Evolutionary conservation across 2,888 invertebrate species (phyloP).

Genomic region (Argynnis bischoffii): DNA sequence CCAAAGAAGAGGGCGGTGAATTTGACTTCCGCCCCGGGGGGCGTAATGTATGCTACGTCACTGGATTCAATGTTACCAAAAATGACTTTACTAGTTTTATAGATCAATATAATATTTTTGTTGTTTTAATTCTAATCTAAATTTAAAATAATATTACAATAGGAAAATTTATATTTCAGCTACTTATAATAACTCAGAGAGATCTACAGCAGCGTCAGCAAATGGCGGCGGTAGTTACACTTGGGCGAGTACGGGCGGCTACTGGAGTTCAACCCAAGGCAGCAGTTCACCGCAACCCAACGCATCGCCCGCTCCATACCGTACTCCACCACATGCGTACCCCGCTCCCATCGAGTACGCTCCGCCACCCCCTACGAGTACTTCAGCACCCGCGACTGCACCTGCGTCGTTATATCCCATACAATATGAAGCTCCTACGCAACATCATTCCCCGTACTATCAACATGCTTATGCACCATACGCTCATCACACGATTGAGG

Average conservation of each 20-base stretch:
- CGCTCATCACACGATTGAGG: constrained; percentile 75
- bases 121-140: too few species aligned
- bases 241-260: constrained; percentile 69
- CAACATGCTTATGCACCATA: constrained; percentile 77
- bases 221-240: constrained; percentile 70
- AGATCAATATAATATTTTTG: too few species aligned
- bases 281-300: constrained; percentile 69
- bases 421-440: constrained; percentile 69
- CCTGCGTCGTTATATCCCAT: constrained; percentile 71
- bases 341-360: constrained; percentile 72
- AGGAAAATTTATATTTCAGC: constrained; percentile 48
- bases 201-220: constrained; percentile 57
- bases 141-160: too few species aligned
- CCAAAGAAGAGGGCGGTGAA: too few species aligned
- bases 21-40: too few species aligned
- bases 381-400: constrained; percentile 59
- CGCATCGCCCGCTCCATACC: constrained; percentile 70
- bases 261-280: constrained; percentile 71
- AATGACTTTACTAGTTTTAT: too few species aligned
- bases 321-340: constrained; percentile 74
- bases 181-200: constrained; percentile 67
- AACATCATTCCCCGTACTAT: constrained; percentile 75
- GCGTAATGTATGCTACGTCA: too few species aligned
- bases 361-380: constrained; percentile 60
- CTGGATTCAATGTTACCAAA: too few species aligned